Percentiles rank a stretch among this genome's conserved stretches.
Conservation (phyloP, 2,797 vertebrate species). For the Sparidentex hasta region DNA sequence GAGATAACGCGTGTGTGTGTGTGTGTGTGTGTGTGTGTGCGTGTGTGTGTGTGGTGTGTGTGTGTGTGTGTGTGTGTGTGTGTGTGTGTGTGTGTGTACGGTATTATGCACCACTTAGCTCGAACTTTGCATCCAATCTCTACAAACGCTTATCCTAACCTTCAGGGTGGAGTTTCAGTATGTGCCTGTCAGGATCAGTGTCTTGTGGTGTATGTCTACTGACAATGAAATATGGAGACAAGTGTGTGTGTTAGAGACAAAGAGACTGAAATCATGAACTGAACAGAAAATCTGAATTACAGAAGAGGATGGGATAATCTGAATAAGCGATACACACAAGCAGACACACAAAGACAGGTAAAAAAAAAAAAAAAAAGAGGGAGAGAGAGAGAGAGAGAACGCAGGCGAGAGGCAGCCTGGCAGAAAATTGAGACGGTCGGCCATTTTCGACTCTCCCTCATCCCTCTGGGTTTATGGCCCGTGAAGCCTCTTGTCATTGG, state of each 20-base stretch:
- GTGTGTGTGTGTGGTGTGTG: background rate
- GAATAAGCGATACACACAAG: conserved; percentile 35
- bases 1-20: conserved; percentile 22
- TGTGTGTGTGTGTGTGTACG: background rate
- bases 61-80: conserved; percentile 11
- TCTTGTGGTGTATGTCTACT: conserved; percentile 9
- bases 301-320: conserved; percentile 46
- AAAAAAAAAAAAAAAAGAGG: conserved; percentile 43
- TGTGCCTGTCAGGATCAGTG: conserved; percentile 32
- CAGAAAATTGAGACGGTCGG: conserved; percentile 86
- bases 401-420: conserved; percentile 77
- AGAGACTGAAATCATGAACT: conserved; percentile 19
- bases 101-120: conserved; percentile 31
- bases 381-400: conserved; percentile 38
- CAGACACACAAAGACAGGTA: conserved; percentile 19
- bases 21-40: conserved; percentile 17
- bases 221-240: conserved; percentile 1
- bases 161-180: conserved; percentile 49
- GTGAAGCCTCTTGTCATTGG: conserved; percentile 85
- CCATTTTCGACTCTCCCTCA: conserved; percentile 81
- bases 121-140: conserved; percentile 46
- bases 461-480: conserved; percentile 85
- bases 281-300: conserved; percentile 48
- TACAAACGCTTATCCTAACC: conserved; percentile 53
- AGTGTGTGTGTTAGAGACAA: background rate